Base-by-base conservation (phyloP, 1,140 invertebrate genomes). In the Aphelenchoides avenae region DNA sequence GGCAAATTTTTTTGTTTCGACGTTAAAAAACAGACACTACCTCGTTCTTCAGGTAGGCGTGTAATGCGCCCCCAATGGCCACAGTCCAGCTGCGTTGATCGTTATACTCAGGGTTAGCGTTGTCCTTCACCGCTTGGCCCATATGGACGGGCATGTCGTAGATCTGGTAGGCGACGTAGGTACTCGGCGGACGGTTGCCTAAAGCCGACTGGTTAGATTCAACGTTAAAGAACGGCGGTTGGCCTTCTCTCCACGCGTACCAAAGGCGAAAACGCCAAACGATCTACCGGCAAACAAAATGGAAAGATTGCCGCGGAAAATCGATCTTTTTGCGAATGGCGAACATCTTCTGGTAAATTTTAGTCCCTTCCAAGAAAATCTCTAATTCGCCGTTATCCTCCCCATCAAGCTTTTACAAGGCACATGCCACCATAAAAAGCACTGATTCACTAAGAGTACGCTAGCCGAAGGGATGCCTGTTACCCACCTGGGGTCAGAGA, bases 121-220 rank as follows among this genome's bases (percentile, higher is more conserved):
- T 64, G 15, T 37, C 37, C 5, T n/a, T 15, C 30, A 42, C 26
- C 18, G 43, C 64, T 50, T 49, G 11, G 29, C 36, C 42, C 30
- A 59, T 33, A 26, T 73, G 70, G 13, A 57, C 34, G 30, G 71
- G 64, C 3, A 73, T 41, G 37, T 70, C 59, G 41, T 64, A 68
- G 11, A 68, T 41, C 46, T 73, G 37, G 33, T 68, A 68, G 18
- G 57, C 70, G 27, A 73, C 43, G 40, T 73, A 68, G 24, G 41
- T 46, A 6, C 36, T 43, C 5, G 70, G 64, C 6, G 39, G 3
- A 9, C 20, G 31, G 18, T 55, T 18, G 30, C 30, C 52, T 55
- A 31, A 5, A 54, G n/a, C n/a, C n/a, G n/a, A n/a, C n/a, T n/a
- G n/a, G n/a, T n/a, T n/a, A n/a, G 60, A n/a, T 51, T 18, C n/a